Evolutionary conservation across 92 coral and sea anemone species (phyloP).

Genomic region (Epizoanthus rinbou): DNA sequence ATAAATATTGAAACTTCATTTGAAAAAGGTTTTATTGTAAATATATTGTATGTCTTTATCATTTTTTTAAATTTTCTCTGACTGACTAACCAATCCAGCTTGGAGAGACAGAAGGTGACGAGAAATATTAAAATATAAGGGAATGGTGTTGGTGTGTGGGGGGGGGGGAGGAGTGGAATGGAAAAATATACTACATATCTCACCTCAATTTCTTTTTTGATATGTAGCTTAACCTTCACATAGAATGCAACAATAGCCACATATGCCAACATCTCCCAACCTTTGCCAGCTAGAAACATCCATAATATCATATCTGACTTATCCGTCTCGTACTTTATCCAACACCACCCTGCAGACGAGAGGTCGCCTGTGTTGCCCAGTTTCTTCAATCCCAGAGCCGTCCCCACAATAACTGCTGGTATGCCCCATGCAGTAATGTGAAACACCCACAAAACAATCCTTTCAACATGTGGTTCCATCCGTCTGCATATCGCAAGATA

Average conservation of each 20-base stretch:
- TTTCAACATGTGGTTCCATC: constrained; percentile 58
- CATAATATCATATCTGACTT: constrained; percentile 48
- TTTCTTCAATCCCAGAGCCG: constrained; percentile 38
- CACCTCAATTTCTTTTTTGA: constrained; percentile 33
- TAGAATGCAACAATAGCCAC: constrained; percentile 70
- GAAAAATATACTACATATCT: background rate
- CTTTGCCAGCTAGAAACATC: constrained; percentile 93
- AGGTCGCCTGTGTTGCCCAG: constrained; percentile 54
- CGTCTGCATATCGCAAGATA: constrained; percentile 66
- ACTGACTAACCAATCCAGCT: too few relatives aligned
- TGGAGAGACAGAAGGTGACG: too few relatives aligned
- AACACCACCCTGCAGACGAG: constrained; percentile 91
- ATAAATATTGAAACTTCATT: too few relatives aligned
- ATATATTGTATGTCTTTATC: too few relatives aligned
- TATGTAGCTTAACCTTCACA: constrained; percentile 62
- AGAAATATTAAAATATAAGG: too few relatives aligned
- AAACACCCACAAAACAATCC: constrained; percentile 57
- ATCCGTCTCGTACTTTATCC: constrained; percentile 50
- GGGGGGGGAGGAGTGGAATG: too few relatives aligned
- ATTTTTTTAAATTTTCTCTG: too few relatives aligned
- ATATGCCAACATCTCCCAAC: constrained; percentile 92
- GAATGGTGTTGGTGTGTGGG: too few relatives aligned
- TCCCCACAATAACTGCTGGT: constrained; percentile 60
- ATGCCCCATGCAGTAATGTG: constrained; percentile 80
- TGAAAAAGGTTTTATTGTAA: too few relatives aligned